These are phyloP conservation scores for Drosophila malerkotliana DNA, from an alignment of 1,140 invertebrate species.

Conservation along the genomic window DNA sequence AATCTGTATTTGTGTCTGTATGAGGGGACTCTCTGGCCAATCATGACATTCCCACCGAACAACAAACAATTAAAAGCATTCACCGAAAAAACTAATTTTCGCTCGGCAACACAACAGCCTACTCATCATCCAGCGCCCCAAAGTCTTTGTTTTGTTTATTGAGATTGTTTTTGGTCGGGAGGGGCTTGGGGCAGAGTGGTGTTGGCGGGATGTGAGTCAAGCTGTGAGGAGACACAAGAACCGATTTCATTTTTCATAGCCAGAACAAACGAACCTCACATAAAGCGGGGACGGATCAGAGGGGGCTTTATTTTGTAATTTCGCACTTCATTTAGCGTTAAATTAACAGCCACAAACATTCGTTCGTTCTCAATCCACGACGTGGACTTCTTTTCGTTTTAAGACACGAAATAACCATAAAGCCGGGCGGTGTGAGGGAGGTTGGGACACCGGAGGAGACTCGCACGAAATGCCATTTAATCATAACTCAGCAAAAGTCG, in stretches of 20 bases:
- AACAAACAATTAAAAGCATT: constrained; percentile 71
- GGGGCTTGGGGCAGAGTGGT: neutral
- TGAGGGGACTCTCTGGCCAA: constrained; percentile 5
- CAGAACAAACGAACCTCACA: constrained; percentile 55
- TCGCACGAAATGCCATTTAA: constrained; percentile 75
- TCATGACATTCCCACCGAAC: constrained; percentile 42
- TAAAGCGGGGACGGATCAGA: constrained; percentile 13
- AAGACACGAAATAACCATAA: constrained; percentile 65
- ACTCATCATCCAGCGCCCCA: constrained; percentile 26
- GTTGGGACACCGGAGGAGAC: constrained; percentile 10
- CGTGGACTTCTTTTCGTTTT: constrained; percentile 46
- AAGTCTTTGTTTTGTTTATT: constrained; percentile 37
- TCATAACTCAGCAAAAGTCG: constrained; percentile 64
- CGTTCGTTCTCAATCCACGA: constrained; percentile 32
- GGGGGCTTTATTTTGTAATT: constrained; percentile 63
- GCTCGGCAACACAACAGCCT: constrained; percentile 23
- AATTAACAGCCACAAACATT: constrained; percentile 69
- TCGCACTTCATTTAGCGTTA: constrained; percentile 83
- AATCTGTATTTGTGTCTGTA: neutral
- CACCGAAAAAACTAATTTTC: constrained; percentile 47
- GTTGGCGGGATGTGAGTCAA: constrained; percentile 32
- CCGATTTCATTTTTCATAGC: constrained; percentile 49
- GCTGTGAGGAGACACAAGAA: constrained; percentile 36
- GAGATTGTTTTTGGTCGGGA: constrained; percentile 10
- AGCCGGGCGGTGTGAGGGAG: constrained; percentile 13